These are phyloP conservation scores for Corythornis vintsioides DNA, from an alignment of 2,113 vertebrate species.

Conservation along the genomic window DNA sequence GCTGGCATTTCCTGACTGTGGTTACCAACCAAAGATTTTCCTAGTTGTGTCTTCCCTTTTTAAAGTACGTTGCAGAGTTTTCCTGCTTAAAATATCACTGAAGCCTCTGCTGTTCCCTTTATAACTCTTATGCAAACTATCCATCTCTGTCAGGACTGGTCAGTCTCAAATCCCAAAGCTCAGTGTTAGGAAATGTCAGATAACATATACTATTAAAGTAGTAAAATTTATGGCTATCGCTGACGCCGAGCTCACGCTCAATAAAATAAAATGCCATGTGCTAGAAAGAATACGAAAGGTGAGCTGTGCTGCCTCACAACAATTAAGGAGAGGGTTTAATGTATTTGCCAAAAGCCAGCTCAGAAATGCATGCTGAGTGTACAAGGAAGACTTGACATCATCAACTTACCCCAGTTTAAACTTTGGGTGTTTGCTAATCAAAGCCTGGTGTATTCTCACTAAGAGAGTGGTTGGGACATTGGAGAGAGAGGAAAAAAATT, in stretches of 20 bases:
- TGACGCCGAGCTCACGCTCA: background rate
- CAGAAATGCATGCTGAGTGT: background rate
- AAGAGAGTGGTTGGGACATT: background rate
- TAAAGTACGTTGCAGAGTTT: background rate
- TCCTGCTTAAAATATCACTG: background rate
- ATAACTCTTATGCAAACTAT: conserved; percentile 1
- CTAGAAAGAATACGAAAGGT: background rate
- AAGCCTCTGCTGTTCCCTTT: background rate
- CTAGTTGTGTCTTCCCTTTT: conserved; percentile 11
- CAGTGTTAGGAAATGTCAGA: conserved; percentile 12
- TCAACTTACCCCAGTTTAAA: background rate
- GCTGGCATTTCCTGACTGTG: conserved; percentile 27
- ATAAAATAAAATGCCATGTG: background rate
- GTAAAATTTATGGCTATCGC: background rate
- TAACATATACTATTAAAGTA: conserved; percentile 27
- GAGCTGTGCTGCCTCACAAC: background rate
- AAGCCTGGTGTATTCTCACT: background rate
- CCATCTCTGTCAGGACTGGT: conserved; percentile 32
- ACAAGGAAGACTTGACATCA: background rate
- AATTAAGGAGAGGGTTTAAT: background rate
- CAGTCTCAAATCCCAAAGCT: conserved; percentile 29
- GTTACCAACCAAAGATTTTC: conserved; percentile 16
- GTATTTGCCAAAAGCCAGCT: background rate
- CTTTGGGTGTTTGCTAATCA: background rate
- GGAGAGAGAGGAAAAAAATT: background rate